Percentiles rank a stretch among this genome's conserved stretches.
Conservation (phyloP, 1,140 invertebrate species). For the Drosophila pachea region DNA sequence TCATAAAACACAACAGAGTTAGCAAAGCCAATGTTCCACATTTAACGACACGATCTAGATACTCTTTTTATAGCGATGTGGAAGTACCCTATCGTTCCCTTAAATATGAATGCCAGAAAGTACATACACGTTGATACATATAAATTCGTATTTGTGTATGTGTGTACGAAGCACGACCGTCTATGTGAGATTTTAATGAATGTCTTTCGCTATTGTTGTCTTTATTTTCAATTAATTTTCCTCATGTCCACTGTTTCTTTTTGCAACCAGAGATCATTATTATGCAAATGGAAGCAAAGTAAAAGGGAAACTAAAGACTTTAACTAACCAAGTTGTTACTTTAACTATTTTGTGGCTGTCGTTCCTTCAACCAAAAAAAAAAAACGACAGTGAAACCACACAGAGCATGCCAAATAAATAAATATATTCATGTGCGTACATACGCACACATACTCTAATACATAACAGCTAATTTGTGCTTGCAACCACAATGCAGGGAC, state of each 20-base stretch:
- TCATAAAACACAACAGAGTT: too few relatives aligned
- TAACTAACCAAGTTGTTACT: constrained; percentile 26
- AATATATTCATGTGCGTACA: constrained; percentile 8
- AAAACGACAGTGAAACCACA: constrained; percentile 21
- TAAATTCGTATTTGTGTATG: constrained; percentile 2
- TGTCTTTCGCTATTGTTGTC: constrained; percentile 42
- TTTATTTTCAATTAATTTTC: constrained; percentile 23
- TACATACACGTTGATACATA: constrained; percentile 1
- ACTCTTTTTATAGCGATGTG: constrained; percentile 30
- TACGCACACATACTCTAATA: constrained; percentile 11
- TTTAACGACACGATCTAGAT: constrained; percentile 10
- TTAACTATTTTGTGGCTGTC: constrained; percentile 15
- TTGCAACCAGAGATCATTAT: constrained; percentile 57
- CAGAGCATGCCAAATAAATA: constrained; percentile 35
- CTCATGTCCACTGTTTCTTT: constrained; percentile 37
- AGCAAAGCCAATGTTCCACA: constrained; percentile 1
- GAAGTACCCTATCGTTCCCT: constrained; percentile 44
- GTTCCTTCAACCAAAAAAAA: constrained; percentile 19
- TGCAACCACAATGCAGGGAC: constrained; percentile 39
- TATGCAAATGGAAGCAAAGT: constrained; percentile 73
- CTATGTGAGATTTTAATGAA: constrained; percentile 60
- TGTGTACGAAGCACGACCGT: neutral
- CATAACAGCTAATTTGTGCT: constrained; percentile 44
- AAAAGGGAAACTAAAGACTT: constrained; percentile 74
- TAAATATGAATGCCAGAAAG: constrained; percentile 9